Percentiles rank a stretch among this genome's conserved stretches.
Evolutionary conservation across 1,140 invertebrate genomes (phyloP).

Genomic region (Drosophila tsacasi): DNA sequence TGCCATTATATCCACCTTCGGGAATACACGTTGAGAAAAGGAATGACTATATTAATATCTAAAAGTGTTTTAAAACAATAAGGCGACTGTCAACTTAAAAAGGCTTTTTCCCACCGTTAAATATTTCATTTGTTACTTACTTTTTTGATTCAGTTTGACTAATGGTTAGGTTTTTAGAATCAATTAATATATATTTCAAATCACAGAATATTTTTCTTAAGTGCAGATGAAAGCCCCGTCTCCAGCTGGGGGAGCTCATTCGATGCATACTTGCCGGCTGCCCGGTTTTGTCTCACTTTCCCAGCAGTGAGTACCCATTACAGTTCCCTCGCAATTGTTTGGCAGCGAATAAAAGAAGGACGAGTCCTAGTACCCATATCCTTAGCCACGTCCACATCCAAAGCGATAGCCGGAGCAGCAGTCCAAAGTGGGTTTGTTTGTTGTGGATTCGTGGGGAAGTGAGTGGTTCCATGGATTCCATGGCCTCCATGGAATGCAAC

Average conservation of each 20-base stretch:
- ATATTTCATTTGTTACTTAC: neutral
- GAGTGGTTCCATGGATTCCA: slow-evolving; percentile 37
- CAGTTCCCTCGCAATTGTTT: slow-evolving; percentile 66
- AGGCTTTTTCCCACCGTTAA: too few species aligned
- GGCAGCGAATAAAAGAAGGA: slow-evolving; percentile 64
- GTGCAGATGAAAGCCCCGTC: slow-evolving; percentile 10
- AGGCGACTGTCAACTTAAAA: too few species aligned
- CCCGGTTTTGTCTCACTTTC: slow-evolving; percentile 57
- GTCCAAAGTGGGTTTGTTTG: slow-evolving; percentile 56
- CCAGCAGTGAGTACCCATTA: slow-evolving; percentile 62
- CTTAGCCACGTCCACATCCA: slow-evolving; percentile 17
- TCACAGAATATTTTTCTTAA: neutral
- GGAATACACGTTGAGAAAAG: slow-evolving; percentile 6
- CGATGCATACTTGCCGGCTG: slow-evolving; percentile 38
- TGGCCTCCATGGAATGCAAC: slow-evolving; percentile 48
- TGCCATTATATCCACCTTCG: slow-evolving; percentile 69
- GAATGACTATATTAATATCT: too few species aligned
- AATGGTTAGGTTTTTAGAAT: neutral
- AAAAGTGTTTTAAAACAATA: too few species aligned
- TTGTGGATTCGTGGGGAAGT: slow-evolving; percentile 18
- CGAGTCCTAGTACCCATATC: slow-evolving; percentile 28
- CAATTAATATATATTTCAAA: neutral
- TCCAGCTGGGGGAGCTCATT: slow-evolving; percentile 27
- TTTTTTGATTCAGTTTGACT: neutral
- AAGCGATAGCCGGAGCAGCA: slow-evolving; percentile 2